Base-by-base conservation (phyloP, 2,797 vertebrate genomes). In the Lepidocolaptes lacrymiger region DNA sequence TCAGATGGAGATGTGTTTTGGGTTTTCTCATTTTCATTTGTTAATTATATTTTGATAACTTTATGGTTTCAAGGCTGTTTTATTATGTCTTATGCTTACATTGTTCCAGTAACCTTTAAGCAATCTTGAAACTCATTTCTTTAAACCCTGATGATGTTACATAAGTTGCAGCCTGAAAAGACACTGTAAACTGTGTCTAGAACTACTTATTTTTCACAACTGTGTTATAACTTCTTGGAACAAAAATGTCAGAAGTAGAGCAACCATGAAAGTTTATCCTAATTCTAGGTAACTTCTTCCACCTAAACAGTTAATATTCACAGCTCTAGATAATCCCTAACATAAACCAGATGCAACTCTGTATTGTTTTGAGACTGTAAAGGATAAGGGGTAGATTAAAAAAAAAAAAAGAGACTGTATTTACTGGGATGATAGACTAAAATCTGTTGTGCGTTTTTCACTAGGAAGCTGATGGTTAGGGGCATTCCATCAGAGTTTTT, bases 241-340 rank as follows among this genome's bases (percentile, higher is more conserved):
- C 37, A 49, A 43, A 34, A 43, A 41, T 49, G n/a, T 67, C 49
- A 55, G 39, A 95, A 89, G 71, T 75, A 93, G 54, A 73, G 44
- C 46, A 78, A 84, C 75, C 21, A 39, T 59, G 14, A 78, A 86
- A 66, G 58, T 95, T 80, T 92, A 90, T 48, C 81, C 73, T 66
- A 80, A 76, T 44, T 63, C 76, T 89, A 94, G 89, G 95, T 92
- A 87, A 90, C 28, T 56, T 81, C n/a, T 48, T 86, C 48, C 2
- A 4, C 43, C 73, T 49, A 74, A 77, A 43, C 61, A 80, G 72
- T 83, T 92, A 75, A n/a, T 32, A 49, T 54, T 79, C 56, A 75
- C 34, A 76, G 26, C 32, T 76, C 37, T 66, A 59, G 26, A 17
- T 88, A 90, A 73, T 54, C 46, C 46, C 46, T 73, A 54, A 12